These are phyloP conservation scores for Asarcornis scutulata DNA, from an alignment of 2,113 vertebrate genomes.

Conservation along the genomic window DNA sequence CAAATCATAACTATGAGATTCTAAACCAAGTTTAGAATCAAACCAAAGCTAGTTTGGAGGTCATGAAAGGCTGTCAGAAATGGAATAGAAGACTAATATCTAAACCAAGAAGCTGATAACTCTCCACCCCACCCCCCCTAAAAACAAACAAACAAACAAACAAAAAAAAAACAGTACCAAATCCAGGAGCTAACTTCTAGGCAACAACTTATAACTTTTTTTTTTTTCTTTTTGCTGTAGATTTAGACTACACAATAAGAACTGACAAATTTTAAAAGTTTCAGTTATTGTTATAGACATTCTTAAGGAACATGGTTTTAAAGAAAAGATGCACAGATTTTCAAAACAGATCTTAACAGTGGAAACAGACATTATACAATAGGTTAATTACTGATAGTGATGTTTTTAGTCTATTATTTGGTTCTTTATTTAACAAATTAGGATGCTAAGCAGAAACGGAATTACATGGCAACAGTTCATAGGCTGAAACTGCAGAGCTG, in stretches of 20 bases:
- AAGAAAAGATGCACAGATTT: neutral
- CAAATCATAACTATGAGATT: neutral
- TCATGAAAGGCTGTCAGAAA: neutral
- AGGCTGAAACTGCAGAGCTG: neutral
- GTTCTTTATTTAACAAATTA: neutral
- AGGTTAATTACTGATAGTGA: neutral
- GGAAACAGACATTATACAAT: neutral
- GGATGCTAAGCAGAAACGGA: neutral
- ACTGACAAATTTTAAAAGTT: neutral
- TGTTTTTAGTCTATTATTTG: neutral
- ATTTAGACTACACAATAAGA: neutral
- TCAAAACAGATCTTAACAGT: neutral
- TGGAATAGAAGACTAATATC: neutral
- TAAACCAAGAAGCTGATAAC: neutral
- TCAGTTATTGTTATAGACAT: neutral
- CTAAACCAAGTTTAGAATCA: too few relatives aligned
- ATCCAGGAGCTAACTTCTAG: neutral
- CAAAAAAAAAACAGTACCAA: neutral
- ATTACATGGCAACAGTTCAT: neutral
- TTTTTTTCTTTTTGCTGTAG: neutral
- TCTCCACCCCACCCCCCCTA: too few relatives aligned
- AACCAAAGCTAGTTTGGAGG: too few relatives aligned
- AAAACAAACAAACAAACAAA: too few relatives aligned
- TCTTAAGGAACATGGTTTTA: neutral
- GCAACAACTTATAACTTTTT: neutral